A percentile compares a stretch with the other conserved stretches of the same genome.
Evolutionary conservation across 2,113 vertebrate genomes (phyloP).

Genomic region (Suncus etruscus): DNA sequence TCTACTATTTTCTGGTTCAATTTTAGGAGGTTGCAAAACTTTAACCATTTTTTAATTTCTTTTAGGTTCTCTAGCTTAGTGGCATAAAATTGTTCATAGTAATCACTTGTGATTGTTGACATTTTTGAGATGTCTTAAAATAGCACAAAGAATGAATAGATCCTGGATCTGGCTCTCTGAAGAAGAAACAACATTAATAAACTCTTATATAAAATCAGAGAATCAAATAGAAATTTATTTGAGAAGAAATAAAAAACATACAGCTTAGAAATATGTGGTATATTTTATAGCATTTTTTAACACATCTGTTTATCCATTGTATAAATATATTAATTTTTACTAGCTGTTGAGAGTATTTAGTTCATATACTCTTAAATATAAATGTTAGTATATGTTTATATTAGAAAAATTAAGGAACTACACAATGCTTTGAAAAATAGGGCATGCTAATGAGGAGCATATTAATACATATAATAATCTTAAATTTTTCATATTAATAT

Average conservation of each 20-base stretch:
- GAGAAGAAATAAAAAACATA: neutral
- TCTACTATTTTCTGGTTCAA: neutral
- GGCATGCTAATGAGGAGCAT: neutral
- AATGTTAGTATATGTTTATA: no score
- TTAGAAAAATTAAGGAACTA: neutral
- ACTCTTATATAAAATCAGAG: no score
- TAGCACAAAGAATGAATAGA: no score
- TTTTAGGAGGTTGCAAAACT: neutral
- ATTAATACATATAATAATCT: no score
- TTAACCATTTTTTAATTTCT: neutral
- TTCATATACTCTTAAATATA: neutral
- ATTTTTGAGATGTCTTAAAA: no score
- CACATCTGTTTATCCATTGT: neutral
- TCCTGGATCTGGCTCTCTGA: no score
- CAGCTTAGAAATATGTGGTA: neutral
- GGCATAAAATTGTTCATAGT: no score
- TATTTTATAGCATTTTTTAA: neutral
- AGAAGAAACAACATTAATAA: no score
- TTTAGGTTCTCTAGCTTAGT: no score
- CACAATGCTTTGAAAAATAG: conserved; percentile 22
- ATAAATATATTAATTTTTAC: neutral
- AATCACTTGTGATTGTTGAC: no score
- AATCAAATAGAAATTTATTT: no score
- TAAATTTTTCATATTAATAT: conserved; percentile 41
- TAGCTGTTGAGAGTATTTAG: neutral